These are phyloP conservation scores for Xestia sexstrigata DNA, from an alignment of 2,888 invertebrate species.

Conservation along the genomic window DNA sequence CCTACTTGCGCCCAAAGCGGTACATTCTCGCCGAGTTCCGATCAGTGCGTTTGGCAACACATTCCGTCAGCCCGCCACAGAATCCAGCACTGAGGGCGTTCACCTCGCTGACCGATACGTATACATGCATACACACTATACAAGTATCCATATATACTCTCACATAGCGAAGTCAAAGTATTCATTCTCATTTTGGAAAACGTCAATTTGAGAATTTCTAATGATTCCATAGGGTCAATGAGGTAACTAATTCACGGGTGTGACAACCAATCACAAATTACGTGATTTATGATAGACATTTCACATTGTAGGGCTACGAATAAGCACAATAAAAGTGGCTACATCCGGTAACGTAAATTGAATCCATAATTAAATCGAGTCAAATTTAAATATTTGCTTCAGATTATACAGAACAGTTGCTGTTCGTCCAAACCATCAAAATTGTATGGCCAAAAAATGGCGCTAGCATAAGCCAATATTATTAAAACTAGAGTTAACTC, in stretches of 20 bases:
- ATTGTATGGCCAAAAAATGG: neutral
- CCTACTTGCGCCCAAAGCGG: conserved; percentile 79
- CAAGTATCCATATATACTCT: conserved; percentile 51
- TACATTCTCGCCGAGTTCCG: conserved; percentile 83
- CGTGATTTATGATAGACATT: conserved; percentile 21
- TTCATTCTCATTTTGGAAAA: conserved; percentile 52
- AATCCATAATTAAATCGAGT: conserved; percentile 6
- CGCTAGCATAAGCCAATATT: neutral
- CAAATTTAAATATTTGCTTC: conserved; percentile 13
- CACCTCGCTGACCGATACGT: conserved; percentile 78
- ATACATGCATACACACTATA: conserved; percentile 66
- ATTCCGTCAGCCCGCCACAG: conserved; percentile 84
- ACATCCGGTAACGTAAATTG: conserved; percentile 11
- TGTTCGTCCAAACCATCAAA: neutral
- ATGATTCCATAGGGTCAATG: conserved; percentile 22
- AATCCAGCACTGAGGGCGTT: conserved; percentile 83
- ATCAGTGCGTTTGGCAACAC: conserved; percentile 88
- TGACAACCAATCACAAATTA: conserved; percentile 20
- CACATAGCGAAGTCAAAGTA: conserved; percentile 60
- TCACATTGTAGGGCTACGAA: conserved; percentile 14
- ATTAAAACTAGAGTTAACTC: neutral
- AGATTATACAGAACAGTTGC: conserved; percentile 3
- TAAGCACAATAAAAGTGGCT: conserved; percentile 6
- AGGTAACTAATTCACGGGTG: conserved; percentile 17
- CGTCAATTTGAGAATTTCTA: conserved; percentile 29